Evolutionary conservation across 92 coral and sea anemone species (phyloP), one percentile per base, ranked within the genome.

Genomic region (Ricordea florida): DNA sequence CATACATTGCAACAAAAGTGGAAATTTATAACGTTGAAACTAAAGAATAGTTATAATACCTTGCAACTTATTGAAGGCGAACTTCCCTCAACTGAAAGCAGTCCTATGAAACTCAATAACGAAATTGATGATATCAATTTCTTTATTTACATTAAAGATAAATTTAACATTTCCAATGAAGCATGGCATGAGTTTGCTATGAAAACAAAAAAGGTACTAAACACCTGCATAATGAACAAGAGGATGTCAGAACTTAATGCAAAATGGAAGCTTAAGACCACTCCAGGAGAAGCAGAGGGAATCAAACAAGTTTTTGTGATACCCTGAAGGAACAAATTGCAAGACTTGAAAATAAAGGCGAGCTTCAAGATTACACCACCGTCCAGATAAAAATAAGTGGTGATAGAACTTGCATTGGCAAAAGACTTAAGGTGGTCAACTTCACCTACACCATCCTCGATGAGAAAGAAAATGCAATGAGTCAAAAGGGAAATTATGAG

Each of bases 131-230:
- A 48, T 58, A 44, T 85, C 33, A 79, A 85, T 30, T 7, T 72
- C 15, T 68, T 76, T 69, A 36, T 80, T 2, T 74, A 73, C 45
- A 67, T 81, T 0, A 85, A 85, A 47, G 84, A 74, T 38, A 41
- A 49, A 25, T 81, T 80, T 23, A 62, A 77, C 21, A 87, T 80
- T 28, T 87, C 92, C 20, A 66, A 80, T 61, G 72, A 80, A 52
- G 84, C 87, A 36, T 86, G 81, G 75, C 83, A 73, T 59, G 91
- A 86, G 40, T 57, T 86, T 4, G 44, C 91, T 13, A 57, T 85
- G 85, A 49, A 66, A 25, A 25, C 79, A 36, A 66, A 57, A 66
- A 31, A 49, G 23, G 76, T 84, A 14, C 89, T 84, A n/a, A 64
- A 58, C 15, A 42, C 32, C 1, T 79, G 72, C 43, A 41, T 44